phyloP scores from a whole-genome alignment of 2,113 vertebrate species.

The Diadophis punctatus region DNA sequence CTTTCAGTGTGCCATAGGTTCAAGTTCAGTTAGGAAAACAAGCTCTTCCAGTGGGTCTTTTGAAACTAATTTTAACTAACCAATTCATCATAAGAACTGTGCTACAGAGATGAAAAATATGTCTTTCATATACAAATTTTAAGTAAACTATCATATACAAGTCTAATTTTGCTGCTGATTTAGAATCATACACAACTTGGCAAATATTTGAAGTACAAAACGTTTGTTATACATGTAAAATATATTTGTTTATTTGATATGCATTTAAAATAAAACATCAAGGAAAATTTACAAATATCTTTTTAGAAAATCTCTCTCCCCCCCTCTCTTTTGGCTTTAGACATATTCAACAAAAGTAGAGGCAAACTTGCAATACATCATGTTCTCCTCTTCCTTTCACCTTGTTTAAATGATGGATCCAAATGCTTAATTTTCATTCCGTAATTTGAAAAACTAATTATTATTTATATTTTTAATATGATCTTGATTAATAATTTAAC shows the following conservation, averaged over 20 bases:
- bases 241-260: neutral
- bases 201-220: conserved; percentile 13
- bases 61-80: neutral
- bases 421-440: conserved; percentile 56
- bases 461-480: conserved; percentile 6
- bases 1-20: conserved; percentile 12
- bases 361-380: neutral
- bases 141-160: conserved; percentile 14
- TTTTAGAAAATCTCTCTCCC: neutral
- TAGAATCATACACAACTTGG: conserved; percentile 10
- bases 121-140: neutral
- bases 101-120: neutral
- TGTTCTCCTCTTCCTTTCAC: conserved; percentile 5
- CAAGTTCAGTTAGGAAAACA: conserved; percentile 16
- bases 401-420: conserved; percentile 24
- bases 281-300: neutral
- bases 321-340: neutral
- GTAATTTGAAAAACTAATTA: conserved; percentile 53
- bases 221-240: neutral
- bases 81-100: neutral
- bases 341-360: neutral
- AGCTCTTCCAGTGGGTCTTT: neutral
- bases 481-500: conserved; percentile 55
- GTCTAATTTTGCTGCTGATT: conserved; percentile 23
- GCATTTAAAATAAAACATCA: neutral